A percentile compares a stretch with the other conserved stretches of the same genome.
Evolutionary conservation across 1,140 invertebrate genomes (phyloP).

Genomic region (Riptortus pedestris): DNA sequence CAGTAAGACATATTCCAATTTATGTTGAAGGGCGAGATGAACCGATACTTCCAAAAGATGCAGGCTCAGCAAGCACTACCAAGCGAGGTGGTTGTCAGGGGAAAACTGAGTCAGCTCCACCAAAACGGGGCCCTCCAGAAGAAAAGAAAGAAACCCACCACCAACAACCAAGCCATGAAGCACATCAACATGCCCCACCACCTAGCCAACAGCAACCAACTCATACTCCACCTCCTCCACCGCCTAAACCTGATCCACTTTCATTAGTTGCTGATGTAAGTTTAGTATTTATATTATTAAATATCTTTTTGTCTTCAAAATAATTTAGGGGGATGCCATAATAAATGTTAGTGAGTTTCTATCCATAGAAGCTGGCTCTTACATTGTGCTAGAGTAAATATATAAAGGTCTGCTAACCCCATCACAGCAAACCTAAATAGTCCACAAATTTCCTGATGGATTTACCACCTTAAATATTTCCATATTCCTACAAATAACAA

Average conservation of each 20-base stretch:
- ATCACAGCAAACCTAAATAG: too few relatives aligned
- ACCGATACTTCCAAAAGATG: constrained; percentile 26
- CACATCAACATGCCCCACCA: neutral
- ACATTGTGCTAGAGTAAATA: too few relatives aligned
- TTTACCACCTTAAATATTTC: too few relatives aligned
- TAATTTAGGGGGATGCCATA: too few relatives aligned
- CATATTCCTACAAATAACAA: too few relatives aligned
- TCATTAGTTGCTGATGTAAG: constrained; percentile 1
- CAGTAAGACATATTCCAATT: constrained; percentile 73
- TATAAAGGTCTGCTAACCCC: too few relatives aligned
- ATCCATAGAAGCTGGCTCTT: too few relatives aligned
- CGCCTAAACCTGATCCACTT: constrained; percentile 14
- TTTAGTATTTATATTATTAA: neutral
- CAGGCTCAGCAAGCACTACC: neutral
- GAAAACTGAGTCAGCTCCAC: neutral
- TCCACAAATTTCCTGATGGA: too few relatives aligned
- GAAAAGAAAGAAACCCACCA: neutral
- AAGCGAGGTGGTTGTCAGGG: neutral
- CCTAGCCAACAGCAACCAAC: neutral
- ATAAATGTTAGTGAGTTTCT: too few relatives aligned
- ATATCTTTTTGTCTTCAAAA: too few relatives aligned
- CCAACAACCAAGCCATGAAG: neutral
- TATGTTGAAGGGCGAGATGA: constrained; percentile 68
- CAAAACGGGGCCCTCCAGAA: neutral
- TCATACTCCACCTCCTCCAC: neutral